Evolutionary conservation across 1,140 invertebrate genomes (phyloP).

Genomic region (Trachymyrmex cornetzi): DNA sequence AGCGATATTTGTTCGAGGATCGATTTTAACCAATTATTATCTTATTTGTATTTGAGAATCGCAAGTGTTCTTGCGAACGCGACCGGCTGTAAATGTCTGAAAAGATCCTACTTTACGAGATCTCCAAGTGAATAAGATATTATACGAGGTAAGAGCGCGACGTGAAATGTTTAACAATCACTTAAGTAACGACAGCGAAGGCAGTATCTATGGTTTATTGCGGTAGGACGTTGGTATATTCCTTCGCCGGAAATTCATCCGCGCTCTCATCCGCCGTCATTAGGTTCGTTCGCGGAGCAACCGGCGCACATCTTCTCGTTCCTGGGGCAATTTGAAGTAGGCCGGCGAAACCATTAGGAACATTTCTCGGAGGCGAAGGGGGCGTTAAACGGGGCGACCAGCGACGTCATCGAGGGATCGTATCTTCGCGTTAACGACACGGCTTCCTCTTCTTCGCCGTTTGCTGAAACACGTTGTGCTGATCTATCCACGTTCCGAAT

Average conservation of each 20-base stretch:
- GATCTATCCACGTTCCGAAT: background rate
- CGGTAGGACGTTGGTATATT: constrained; percentile 1
- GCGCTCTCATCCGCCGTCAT: constrained; percentile 59
- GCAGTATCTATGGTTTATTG: constrained; percentile 32
- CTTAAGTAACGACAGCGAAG: constrained; percentile 40
- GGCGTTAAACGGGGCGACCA: constrained; percentile 63
- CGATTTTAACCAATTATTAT: background rate
- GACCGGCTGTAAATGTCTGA: background rate
- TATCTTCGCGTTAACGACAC: constrained; percentile 63
- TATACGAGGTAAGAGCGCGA: constrained; percentile 20
- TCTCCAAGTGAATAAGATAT: constrained; percentile 32
- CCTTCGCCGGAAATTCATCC: constrained; percentile 24
- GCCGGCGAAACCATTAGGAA: constrained; percentile 63
- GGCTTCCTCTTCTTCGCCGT: constrained; percentile 41
- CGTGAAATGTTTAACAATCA: constrained; percentile 43
- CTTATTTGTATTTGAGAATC: background rate
- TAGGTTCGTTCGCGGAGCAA: constrained; percentile 54
- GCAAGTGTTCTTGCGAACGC: background rate
- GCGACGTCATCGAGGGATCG: constrained; percentile 61
- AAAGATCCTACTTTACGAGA: background rate
- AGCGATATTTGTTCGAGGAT: background rate
- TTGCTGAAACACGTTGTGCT: constrained; percentile 4
- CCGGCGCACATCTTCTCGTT: constrained; percentile 53
- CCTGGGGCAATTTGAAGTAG: constrained; percentile 65
- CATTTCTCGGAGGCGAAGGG: constrained; percentile 67